Evolutionary conservation across 2,888 invertebrate genomes (phyloP).

Genomic region (Lumbricus terrestris): DNA sequence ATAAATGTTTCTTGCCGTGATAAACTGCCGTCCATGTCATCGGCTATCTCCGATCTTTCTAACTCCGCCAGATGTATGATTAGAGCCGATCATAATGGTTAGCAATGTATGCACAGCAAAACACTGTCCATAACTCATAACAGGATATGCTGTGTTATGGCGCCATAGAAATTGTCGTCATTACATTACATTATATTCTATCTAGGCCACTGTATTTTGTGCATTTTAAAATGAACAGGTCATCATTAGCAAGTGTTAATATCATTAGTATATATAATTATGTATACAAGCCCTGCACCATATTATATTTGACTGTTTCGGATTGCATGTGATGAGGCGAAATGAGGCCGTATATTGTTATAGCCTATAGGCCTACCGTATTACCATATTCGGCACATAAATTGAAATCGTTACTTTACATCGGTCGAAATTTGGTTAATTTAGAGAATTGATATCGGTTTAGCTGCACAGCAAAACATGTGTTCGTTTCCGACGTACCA

Average conservation of each 20-base stretch:
- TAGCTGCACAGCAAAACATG: neutral
- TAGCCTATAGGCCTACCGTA: no score
- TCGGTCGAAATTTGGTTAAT: neutral
- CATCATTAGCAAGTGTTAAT: neutral
- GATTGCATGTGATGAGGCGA: neutral
- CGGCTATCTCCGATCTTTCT: neutral
- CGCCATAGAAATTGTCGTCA: no score
- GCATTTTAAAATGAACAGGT: neutral
- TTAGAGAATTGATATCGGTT: neutral
- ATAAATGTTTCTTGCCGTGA: no score
- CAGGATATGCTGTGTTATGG: no score
- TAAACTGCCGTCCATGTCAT: neutral
- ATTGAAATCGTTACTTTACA: slow-evolving; percentile 3
- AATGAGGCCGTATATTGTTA: neutral
- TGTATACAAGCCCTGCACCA: neutral
- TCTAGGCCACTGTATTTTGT: neutral
- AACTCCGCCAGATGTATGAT: neutral
- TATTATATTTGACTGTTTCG: neutral
- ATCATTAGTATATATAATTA: no score
- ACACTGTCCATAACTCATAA: neutral
- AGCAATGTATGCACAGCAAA: neutral
- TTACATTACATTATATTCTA: no score
- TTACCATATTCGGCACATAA: neutral
- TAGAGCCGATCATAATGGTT: neutral
- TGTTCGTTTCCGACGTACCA: no score